Evolutionary conservation across 2,797 vertebrate species (phyloP).

Genomic region (Neosilurus hyrtlii): DNA sequence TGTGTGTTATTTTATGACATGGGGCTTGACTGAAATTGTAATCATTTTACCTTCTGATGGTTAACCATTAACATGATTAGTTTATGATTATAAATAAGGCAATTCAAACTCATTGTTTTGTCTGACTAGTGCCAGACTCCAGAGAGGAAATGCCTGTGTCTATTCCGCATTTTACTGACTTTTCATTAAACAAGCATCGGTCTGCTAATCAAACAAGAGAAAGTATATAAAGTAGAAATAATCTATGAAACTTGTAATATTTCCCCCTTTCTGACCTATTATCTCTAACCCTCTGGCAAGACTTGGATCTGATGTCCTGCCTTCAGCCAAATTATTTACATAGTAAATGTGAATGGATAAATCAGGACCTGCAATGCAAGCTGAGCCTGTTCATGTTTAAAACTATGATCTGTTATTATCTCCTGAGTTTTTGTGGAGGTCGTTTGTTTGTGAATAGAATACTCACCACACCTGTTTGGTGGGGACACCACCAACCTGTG

Average conservation of each 20-base stretch:
- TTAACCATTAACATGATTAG: not conserved
- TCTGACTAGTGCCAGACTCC: not conserved
- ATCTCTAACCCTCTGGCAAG: not conserved
- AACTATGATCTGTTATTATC: not conserved
- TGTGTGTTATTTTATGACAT: too few relatives aligned
- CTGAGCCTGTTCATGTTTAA: not conserved
- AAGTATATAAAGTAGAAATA: not conserved
- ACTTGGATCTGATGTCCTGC: not conserved
- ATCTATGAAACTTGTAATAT: not conserved
- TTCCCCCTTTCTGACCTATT: not conserved
- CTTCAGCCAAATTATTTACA: not conserved
- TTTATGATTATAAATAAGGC: not conserved
- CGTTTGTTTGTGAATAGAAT: too few relatives aligned
- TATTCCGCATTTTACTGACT: not conserved
- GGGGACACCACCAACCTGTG: too few relatives aligned
- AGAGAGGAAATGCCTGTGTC: not conserved
- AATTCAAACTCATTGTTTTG: not conserved
- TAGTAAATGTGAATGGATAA: not conserved
- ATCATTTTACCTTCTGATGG: not conserved
- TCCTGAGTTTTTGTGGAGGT: too few relatives aligned
- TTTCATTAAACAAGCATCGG: not conserved
- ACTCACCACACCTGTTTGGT: too few relatives aligned
- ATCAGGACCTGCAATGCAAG: not conserved
- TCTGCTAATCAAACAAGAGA: not conserved
- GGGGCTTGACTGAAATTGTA: not conserved